These are phyloP conservation scores for Adelosebastes latens DNA, from an alignment of 2,797 vertebrate genomes.

Conservation along the genomic window DNA sequence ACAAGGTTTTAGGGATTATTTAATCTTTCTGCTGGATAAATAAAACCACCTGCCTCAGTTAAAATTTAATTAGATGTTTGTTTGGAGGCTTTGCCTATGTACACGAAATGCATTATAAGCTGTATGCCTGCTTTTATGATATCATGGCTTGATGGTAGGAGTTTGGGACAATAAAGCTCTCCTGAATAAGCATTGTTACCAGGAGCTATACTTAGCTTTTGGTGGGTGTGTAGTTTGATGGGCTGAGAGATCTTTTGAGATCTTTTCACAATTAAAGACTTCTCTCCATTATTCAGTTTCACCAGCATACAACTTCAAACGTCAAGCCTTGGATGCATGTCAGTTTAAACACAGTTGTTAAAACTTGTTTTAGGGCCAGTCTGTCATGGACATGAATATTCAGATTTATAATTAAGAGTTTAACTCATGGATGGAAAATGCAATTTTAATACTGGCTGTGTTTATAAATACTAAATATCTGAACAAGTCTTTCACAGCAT, in stretches of 20 bases:
- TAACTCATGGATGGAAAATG: not conserved
- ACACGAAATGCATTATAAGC: constrained; percentile 2
- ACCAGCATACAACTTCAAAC: not conserved
- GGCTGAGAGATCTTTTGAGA: no score
- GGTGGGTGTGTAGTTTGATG: not conserved
- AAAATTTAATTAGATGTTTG: constrained; percentile 30
- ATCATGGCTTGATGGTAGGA: not conserved
- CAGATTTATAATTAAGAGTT: not conserved
- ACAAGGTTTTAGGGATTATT: constrained; percentile 24
- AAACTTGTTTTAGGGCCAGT: not conserved
- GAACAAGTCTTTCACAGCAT: not conserved
- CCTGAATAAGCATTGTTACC: not conserved
- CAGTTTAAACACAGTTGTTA: not conserved
- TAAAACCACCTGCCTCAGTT: constrained; percentile 20
- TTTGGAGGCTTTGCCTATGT: constrained; percentile 13
- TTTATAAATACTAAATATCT: not conserved
- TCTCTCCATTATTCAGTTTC: not conserved
- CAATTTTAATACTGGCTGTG: not conserved
- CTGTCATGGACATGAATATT: not conserved
- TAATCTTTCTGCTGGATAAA: constrained; percentile 27
- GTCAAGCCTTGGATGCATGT: not conserved
- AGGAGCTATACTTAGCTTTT: not conserved
- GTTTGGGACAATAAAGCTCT: not conserved
- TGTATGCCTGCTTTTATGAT: not conserved
- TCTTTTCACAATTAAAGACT: not conserved